Percentiles rank a stretch among this genome's conserved stretches.
Conservation (phyloP, 2,113 vertebrate species). For the Gymnorhina tibicen region DNA sequence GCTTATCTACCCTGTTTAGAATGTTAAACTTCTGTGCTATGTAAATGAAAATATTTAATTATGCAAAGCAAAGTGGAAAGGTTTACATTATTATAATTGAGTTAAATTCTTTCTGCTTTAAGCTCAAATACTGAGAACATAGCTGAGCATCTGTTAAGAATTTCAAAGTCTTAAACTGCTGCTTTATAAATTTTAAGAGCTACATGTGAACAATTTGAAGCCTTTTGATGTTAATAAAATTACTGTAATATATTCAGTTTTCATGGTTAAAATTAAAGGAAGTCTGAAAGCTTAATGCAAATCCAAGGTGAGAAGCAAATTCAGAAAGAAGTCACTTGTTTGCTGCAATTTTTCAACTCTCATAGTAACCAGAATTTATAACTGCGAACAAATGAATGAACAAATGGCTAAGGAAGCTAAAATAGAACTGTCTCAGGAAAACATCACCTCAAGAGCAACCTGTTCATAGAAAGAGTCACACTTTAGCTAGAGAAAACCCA, state of each 20-base stretch:
- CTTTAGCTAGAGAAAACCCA: neutral
- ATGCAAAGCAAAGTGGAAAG: conserved; percentile 48
- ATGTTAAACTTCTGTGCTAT: conserved; percentile 39
- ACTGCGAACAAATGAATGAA: neutral
- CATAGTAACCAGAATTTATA: neutral
- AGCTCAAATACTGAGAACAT: conserved; percentile 17
- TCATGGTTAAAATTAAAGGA: conserved; percentile 14
- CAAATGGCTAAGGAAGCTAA: neutral
- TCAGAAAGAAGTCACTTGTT: neutral
- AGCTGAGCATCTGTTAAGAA: conserved; percentile 37
- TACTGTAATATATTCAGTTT: conserved; percentile 34
- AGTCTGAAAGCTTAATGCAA: conserved; percentile 8
- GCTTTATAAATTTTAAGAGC: conserved; percentile 43
- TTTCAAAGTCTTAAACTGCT: conserved; percentile 54
- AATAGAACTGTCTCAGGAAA: neutral
- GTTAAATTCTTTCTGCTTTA: conserved; percentile 55
- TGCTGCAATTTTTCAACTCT: conserved; percentile 13
- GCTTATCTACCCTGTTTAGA: conserved; percentile 31
- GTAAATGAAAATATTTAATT: conserved; percentile 61
- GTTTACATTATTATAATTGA: conserved; percentile 47
- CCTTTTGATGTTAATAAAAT: conserved; percentile 62
- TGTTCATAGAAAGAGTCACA: neutral
- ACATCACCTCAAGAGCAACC: neutral
- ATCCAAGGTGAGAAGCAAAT: conserved; percentile 38
- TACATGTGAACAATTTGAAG: conserved; percentile 43